phyloP scores from a whole-genome alignment of 1,140 invertebrate genomes.

The Archivesica marissinica region DNA sequence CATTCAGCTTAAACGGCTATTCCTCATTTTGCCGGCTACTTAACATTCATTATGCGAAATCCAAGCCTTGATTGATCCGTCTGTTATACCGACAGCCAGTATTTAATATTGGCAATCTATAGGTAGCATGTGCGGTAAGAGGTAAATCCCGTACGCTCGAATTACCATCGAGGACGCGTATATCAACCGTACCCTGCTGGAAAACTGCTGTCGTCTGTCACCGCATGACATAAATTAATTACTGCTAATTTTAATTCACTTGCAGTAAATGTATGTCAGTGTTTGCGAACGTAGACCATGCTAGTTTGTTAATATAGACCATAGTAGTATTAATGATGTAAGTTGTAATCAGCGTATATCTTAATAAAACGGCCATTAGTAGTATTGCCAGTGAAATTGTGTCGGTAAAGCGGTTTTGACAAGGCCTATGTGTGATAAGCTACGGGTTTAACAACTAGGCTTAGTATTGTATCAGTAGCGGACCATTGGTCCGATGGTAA shows the following conservation, averaged over 20 bases:
- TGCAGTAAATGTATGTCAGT: no score
- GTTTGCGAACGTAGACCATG: no score
- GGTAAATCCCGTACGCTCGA: not conserved
- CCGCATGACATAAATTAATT: constrained; percentile 10
- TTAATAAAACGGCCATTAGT: no score
- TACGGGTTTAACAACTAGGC: no score
- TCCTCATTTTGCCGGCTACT: not conserved
- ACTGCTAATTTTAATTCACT: not conserved
- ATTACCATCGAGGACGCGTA: not conserved
- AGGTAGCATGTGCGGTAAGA: constrained; percentile 17
- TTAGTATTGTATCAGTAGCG: no score
- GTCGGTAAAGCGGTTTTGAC: no score
- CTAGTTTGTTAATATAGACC: no score
- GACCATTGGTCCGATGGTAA: no score
- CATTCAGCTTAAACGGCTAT: not conserved
- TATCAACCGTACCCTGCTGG: not conserved
- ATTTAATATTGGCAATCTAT: not conserved
- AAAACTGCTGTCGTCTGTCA: not conserved
- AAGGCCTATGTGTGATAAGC: no score
- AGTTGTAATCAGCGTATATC: no score
- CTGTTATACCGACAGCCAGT: not conserved
- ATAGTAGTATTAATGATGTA: no score
- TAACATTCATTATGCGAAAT: constrained; percentile 10
- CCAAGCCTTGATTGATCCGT: not conserved
- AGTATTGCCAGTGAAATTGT: no score